Percentiles rank a stretch among this genome's conserved stretches.
Evolutionary conservation across 2,797 vertebrate genomes (phyloP).

Genomic region (Prionace glauca): DNA sequence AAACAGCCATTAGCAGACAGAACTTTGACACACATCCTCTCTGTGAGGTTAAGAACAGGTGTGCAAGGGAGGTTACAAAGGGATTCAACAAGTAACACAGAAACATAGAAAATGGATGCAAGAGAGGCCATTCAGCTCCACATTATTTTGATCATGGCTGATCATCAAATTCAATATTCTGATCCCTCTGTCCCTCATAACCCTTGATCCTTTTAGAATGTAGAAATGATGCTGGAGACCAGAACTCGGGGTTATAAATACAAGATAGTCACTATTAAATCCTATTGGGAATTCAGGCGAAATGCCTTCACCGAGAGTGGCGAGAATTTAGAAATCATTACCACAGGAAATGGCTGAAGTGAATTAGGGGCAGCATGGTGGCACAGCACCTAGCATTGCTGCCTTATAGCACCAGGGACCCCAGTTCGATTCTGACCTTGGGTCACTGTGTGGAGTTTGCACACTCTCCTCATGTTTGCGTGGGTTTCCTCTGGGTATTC

Average conservation of each 20-base stretch:
- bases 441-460: too few species aligned
- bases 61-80: not conserved
- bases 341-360: not conserved
- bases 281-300: not conserved
- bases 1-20: not conserved
- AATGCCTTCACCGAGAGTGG: not conserved
- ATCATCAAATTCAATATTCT: too few species aligned
- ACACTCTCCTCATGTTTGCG: too few species aligned
- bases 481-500: too few species aligned
- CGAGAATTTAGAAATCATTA: not conserved
- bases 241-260: not conserved
- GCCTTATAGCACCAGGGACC: too few species aligned
- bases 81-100: not conserved
- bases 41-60: not conserved
- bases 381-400: too few species aligned
- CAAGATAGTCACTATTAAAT: not conserved
- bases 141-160: too few species aligned
- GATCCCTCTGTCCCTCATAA: too few species aligned
- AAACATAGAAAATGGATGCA: not conserved
- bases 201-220: too few species aligned
- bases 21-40: not conserved
- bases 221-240: not conserved
- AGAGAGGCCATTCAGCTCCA: too few species aligned
- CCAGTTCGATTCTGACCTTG: too few species aligned
- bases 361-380: too few species aligned